Conservation (phyloP, 2,113 vertebrate genomes). For the Centropus unirufus region DNA sequence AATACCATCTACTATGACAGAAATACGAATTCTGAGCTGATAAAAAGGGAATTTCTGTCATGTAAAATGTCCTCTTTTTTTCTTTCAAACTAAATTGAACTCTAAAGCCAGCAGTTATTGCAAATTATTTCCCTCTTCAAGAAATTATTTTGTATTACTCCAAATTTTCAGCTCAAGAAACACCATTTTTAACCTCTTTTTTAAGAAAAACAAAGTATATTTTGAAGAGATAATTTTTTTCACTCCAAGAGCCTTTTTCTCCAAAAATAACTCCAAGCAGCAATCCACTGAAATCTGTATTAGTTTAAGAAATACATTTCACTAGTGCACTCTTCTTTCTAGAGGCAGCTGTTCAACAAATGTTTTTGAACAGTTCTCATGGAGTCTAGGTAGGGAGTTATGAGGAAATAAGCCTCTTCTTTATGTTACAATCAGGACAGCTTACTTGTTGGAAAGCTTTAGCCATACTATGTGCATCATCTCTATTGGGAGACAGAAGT, state of each 20-base stretch:
- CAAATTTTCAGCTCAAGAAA: neutral
- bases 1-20: neutral
- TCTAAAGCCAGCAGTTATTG: neutral
- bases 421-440: neutral
- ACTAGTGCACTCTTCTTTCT: neutral
- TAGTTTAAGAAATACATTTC: conserved; percentile 29
- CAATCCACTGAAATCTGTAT: conserved; percentile 15
- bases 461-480: neutral
- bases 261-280: neutral
- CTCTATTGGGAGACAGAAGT: neutral
- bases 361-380: conserved; percentile 23
- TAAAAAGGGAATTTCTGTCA: neutral
- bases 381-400: neutral
- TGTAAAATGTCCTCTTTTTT: neutral
- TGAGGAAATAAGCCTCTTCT: neutral
- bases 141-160: neutral
- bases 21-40: neutral
- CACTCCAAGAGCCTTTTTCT: neutral
- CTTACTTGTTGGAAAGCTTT: conserved; percentile 18
- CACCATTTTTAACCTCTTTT: neutral
- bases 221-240: conserved; percentile 9
- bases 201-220: neutral
- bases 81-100: neutral
- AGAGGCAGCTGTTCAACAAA: conserved; percentile 56
- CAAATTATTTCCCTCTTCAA: neutral